Conservation (phyloP, 2,113 vertebrate species). For the Misgurnus mizolepis region DNA sequence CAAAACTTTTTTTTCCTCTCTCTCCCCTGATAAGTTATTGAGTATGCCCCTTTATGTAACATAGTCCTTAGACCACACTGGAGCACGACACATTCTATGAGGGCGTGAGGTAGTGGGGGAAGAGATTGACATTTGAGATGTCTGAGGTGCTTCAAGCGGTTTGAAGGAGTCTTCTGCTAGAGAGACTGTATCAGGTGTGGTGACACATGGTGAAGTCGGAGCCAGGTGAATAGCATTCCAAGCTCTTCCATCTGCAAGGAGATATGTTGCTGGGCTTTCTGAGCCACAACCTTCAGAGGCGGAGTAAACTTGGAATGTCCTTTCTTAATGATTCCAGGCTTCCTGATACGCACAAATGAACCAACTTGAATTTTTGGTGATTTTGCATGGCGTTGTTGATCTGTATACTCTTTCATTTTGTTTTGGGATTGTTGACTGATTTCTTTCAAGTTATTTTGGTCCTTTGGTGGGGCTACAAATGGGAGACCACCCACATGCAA, state of each 20-base stretch:
- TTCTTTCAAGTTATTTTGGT: neutral
- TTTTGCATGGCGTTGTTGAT: neutral
- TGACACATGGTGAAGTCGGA: too few relatives aligned
- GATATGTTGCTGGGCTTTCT: neutral
- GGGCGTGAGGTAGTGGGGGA: neutral
- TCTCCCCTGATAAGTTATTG: too few relatives aligned
- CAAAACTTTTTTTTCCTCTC: too few relatives aligned
- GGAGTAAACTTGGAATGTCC: conserved; percentile 8
- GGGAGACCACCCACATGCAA: neutral
- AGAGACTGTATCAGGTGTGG: neutral
- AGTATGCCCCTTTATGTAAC: too few relatives aligned
- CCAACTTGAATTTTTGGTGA: neutral
- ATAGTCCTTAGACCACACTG: neutral
- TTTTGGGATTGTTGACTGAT: neutral
- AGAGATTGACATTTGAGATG: neutral
- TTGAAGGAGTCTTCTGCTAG: neutral
- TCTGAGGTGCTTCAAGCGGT: neutral
- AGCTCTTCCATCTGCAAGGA: too few relatives aligned
- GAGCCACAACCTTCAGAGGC: neutral
- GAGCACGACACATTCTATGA: neutral
- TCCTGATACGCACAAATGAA: conserved; percentile 3
- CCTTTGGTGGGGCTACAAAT: neutral
- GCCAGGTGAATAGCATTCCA: too few relatives aligned
- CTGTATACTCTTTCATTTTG: neutral
- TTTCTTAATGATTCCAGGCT: neutral